Evolutionary conservation across 2,113 vertebrate genomes (phyloP), one percentile per base, ranked within the genome.

Genomic region (Isurus oxyrinchus): DNA sequence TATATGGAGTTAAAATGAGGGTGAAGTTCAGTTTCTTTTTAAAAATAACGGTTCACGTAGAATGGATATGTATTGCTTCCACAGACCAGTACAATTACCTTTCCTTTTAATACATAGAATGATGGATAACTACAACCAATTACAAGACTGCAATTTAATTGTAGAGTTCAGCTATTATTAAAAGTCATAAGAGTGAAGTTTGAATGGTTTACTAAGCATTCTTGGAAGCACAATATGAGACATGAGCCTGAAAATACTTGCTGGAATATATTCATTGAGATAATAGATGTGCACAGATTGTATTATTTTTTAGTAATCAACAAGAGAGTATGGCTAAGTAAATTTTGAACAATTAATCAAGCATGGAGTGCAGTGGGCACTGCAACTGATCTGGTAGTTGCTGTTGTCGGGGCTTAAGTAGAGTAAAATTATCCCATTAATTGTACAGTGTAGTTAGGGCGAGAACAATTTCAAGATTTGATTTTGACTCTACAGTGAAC

Each of bases 371-470:
- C 90, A 35, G 16, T 63, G 35, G 59, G 59, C 90, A 94, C 61
- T 25, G 35, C 35, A 63, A 66, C 14, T 94, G 90, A 94, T 94
- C n/a, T 94, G 59, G 61, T 63, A n/a, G n/a, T 94, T 63, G 35
- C n/a, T 40, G n/a, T 19, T 63, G 59, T n/a, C 14, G 35, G 35
- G 61, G n/a, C 57, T 94, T 19, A 63, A 94, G 16, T n/a, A 25
- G 90, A 94, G 61, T 10, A 63, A 94, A 94, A 63, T 94, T 63
- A 66, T 21, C 90, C 14, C 59, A 94, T 94, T 94, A 94, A 94
- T 66, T 94, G 35, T 61, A 63, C 5, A 40, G 59, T 10, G 59
- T 35, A 66, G 90, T 63, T 94, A 63, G 59, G 90, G 66, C 25
- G 59, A 63, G 59, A 63, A 11, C n/a, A n/a, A 94, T 94, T 94